phyloP scores from a whole-genome alignment of 2,797 vertebrate genomes.

The Urophycis tenuis region DNA sequence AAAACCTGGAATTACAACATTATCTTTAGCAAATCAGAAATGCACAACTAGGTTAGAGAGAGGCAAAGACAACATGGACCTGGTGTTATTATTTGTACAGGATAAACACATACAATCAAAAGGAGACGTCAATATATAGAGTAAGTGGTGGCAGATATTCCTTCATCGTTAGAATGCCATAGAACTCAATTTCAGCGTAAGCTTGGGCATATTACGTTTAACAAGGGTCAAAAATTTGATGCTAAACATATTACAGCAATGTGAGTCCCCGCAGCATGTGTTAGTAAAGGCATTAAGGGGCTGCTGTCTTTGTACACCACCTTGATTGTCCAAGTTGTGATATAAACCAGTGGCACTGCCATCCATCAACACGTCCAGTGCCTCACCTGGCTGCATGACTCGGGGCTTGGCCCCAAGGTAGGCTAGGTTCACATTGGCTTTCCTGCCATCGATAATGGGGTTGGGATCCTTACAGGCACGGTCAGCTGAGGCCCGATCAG shows the following conservation, averaged over 20 bases:
- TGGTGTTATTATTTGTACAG: neutral
- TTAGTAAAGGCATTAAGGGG: slow-evolving; percentile 12
- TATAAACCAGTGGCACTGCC: slow-evolving; percentile 24
- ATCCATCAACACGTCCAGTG: slow-evolving; percentile 22
- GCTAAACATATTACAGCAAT: slow-evolving; percentile 4
- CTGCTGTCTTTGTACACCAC: slow-evolving; percentile 19
- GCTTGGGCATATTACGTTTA: neutral
- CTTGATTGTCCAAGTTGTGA: slow-evolving; percentile 26
- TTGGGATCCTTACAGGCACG: slow-evolving; percentile 96
- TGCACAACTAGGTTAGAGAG: neutral
- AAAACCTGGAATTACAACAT: slow-evolving; percentile 76
- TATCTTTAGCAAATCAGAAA: neutral
- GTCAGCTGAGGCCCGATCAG: slow-evolving; percentile 87
- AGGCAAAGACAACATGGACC: neutral
- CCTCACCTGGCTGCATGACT: slow-evolving; percentile 95
- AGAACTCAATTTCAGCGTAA: neutral
- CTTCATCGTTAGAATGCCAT: slow-evolving; percentile 1
- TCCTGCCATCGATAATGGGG: slow-evolving; percentile 95
- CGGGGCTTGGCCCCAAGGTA: slow-evolving; percentile 95
- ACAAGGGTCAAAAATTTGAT: neutral
- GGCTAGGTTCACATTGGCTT: slow-evolving; percentile 96
- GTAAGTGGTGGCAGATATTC: neutral
- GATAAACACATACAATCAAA: neutral
- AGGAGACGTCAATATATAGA: neutral
- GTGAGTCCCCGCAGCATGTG: slow-evolving; percentile 4